Conservation (phyloP, 2,113 vertebrate genomes). For the Hemiscyllium ocellatum region DNA sequence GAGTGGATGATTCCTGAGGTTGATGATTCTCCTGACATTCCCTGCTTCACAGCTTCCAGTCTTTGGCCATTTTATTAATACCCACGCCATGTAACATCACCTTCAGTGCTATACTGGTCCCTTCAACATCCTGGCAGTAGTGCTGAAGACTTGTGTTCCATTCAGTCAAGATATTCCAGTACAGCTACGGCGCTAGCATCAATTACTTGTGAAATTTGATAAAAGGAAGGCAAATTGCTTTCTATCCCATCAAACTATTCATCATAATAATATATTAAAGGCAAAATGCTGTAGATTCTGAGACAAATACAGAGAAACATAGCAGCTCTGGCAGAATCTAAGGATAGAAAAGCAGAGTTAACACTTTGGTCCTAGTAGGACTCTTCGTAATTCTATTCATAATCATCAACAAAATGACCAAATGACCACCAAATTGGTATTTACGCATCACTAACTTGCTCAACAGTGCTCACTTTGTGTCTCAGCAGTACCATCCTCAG, state of each 20-base stretch:
- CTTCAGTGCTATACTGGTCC: not conserved
- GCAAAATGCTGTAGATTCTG: too few relatives aligned
- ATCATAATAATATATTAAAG: too few relatives aligned
- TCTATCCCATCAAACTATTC: not conserved
- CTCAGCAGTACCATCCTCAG: not conserved
- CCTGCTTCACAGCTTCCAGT: not conserved
- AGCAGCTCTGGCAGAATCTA: too few relatives aligned
- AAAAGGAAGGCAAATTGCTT: not conserved
- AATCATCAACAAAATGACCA: not conserved
- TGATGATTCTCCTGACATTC: not conserved
- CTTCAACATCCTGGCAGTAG: not conserved
- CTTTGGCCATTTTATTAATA: not conserved
- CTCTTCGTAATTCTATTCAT: not conserved
- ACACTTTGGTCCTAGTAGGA: too few relatives aligned
- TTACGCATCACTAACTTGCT: not conserved
- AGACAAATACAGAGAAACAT: too few relatives aligned
- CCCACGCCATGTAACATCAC: not conserved
- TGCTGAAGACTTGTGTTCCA: not conserved
- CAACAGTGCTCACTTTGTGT: not conserved
- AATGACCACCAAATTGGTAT: not conserved
- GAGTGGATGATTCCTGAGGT: not conserved
- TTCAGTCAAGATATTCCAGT: not conserved
- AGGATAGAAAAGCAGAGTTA: too few relatives aligned
- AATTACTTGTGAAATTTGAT: not conserved
- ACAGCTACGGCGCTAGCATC: too few relatives aligned